These are phyloP conservation scores for Blastobasis adustella DNA, from an alignment of 2,888 invertebrate genomes.

Conservation along the genomic window DNA sequence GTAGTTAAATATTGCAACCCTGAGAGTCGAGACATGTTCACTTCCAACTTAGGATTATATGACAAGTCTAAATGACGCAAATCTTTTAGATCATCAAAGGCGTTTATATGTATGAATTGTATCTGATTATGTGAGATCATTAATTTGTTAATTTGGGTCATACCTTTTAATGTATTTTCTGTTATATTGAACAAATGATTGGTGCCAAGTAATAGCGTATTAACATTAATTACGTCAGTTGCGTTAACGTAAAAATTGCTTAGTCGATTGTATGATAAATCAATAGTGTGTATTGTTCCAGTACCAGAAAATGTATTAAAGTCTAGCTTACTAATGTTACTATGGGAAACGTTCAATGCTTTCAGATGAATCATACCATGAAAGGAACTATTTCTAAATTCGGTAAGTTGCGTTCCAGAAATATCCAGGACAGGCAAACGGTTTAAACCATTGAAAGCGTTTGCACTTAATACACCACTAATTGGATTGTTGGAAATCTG, in stretches of 20 bases:
- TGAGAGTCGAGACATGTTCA: conserved; percentile 22
- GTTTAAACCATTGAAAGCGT: conserved; percentile 39
- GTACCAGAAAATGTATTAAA: conserved; percentile 40
- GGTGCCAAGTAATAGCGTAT: conserved; percentile 33
- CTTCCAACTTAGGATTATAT: conserved; percentile 30
- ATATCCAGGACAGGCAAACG: conserved; percentile 43
- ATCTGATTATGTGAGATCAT: conserved; percentile 34
- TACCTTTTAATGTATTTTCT: conserved; percentile 20
- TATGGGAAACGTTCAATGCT: conserved; percentile 40
- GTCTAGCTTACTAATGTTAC: conserved; percentile 33
- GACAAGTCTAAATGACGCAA: conserved; percentile 41
- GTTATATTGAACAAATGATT: conserved; percentile 34
- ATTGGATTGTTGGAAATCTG: conserved; percentile 44
- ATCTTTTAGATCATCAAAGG: conserved; percentile 26
- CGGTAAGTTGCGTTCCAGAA: conserved; percentile 32
- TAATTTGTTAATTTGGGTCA: conserved; percentile 26
- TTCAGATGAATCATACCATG: conserved; percentile 36
- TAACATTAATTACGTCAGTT: conserved; percentile 31
- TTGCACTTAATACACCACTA: conserved; percentile 28
- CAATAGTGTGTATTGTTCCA: conserved; percentile 34
- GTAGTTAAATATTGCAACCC: conserved; percentile 20
- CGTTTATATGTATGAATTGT: conserved; percentile 18
- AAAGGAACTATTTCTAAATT: conserved; percentile 42
- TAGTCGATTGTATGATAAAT: conserved; percentile 45
- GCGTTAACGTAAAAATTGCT: conserved; percentile 35